Percentiles rank a stretch among this genome's conserved stretches.
Conservation (phyloP, 1,140 invertebrate genomes). For the Lucilia cuprina region DNA sequence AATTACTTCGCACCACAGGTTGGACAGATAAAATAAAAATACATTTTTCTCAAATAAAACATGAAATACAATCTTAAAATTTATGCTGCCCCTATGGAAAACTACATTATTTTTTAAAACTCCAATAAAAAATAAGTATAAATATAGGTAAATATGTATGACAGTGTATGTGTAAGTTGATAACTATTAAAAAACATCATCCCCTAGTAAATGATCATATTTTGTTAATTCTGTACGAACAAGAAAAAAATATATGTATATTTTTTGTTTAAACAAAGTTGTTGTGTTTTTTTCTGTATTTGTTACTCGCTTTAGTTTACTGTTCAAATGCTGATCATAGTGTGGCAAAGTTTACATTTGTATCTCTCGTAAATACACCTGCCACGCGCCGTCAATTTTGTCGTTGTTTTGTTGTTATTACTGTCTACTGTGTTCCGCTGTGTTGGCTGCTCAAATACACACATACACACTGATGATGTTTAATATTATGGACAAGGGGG, state of each 20-base stretch:
- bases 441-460: neutral
- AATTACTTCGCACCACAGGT: neutral
- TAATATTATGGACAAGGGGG: neutral
- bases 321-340: neutral
- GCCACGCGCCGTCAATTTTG: constrained; percentile 33
- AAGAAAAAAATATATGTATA: neutral
- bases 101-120: neutral
- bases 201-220: constrained; percentile 28
- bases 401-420: neutral
- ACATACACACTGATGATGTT: neutral
- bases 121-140: neutral
- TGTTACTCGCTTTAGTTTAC: neutral
- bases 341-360: constrained; percentile 28
- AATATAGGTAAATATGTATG: neutral
- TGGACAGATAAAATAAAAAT: neutral
- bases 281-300: neutral
- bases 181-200: constrained; percentile 33
- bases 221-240: neutral
- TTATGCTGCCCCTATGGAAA: neutral
- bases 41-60: neutral
- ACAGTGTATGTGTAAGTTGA: neutral
- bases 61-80: neutral
- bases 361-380: constrained; percentile 35
- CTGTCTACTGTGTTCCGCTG: constrained; percentile 19
- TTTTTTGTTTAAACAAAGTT: constrained; percentile 4